Evolutionary conservation across 2,113 vertebrate genomes (phyloP), one percentile per base, ranked within the genome.

Genomic region (Colossoma macropomum): DNA sequence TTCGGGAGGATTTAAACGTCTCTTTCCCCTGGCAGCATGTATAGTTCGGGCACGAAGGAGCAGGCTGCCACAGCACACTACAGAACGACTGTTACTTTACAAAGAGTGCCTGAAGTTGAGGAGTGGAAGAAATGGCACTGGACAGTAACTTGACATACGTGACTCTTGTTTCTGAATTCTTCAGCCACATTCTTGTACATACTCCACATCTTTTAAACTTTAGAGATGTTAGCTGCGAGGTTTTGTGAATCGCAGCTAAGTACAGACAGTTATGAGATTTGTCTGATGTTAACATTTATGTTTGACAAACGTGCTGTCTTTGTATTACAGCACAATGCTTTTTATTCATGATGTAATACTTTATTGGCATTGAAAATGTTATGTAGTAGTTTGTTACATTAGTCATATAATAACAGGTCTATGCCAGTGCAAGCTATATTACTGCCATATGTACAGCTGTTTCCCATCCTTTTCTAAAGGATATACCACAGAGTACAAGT

Each of bases 51-150:
- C 94, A 62, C 92, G 85, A 48, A 92, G 93, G 77, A 94, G 89
- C 85, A 88, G 84, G 16, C 86, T 94, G 52, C 90, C 90, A 0
- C 83, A 92, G 75, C 93, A 94, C 87, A 92, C 93, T 19, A 93
- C 92, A 7, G 94, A 95, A 76, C 91, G 94, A 72, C 88, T 95
- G 19, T 90, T 95, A 25, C 80, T 95, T 0, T 95, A 92, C 76
- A 90, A 90, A 83, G 92, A 94, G 86, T 84, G 86, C 30, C 65
- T 89, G 0, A 93, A 89, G 71, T 28, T 66, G 3, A 92, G 88
- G 34, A 30, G 52, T 0, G 28, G 69, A 16, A 92, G 79, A 79
- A 89, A 84, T 3, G 21, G 19, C n/a, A 4, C 1, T 38, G 4
- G 34, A 34, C 8, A 28, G 10, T 16, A 63, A n/a, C 23, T 16